Percentiles rank a stretch among this genome's conserved stretches.
Evolutionary conservation across 2,113 vertebrate species (phyloP).

Genomic region (Narcine bancroftii): DNA sequence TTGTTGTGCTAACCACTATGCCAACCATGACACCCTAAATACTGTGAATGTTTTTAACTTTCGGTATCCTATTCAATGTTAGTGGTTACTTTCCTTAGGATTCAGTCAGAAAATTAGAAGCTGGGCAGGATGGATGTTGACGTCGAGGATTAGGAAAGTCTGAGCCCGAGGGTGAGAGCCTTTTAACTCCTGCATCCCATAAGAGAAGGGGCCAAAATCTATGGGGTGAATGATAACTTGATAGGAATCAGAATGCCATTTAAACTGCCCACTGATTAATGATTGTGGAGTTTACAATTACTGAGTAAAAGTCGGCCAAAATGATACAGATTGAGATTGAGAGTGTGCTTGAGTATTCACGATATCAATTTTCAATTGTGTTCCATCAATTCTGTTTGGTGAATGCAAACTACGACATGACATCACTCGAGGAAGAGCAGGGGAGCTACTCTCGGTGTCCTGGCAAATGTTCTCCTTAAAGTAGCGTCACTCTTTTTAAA

Average conservation of each 20-base stretch:
- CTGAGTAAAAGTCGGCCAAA: not conserved
- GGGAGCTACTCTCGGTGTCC: not conserved
- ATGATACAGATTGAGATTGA: not conserved
- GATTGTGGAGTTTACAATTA: not conserved
- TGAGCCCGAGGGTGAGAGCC: too few relatives aligned
- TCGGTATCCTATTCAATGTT: too few relatives aligned
- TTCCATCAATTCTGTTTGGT: not conserved
- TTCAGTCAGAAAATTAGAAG: too few relatives aligned
- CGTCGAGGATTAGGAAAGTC: too few relatives aligned
- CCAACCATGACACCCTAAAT: too few relatives aligned
- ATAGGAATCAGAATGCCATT: not conserved
- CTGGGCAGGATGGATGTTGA: too few relatives aligned
- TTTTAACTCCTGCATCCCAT: not conserved
- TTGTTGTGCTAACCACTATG: too few relatives aligned
- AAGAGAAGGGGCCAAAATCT: not conserved
- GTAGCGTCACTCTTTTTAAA: not conserved
- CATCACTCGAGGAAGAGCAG: not conserved
- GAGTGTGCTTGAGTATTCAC: not conserved
- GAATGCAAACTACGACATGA: not conserved
- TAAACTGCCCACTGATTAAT: not conserved
- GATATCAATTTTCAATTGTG: not conserved
- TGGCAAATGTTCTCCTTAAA: not conserved
- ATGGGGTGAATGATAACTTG: not conserved
- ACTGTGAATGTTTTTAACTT: too few relatives aligned
- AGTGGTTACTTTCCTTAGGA: too few relatives aligned